Base-by-base conservation (phyloP, 1,140 invertebrate genomes). In the Papilio polyxenes region DNA sequence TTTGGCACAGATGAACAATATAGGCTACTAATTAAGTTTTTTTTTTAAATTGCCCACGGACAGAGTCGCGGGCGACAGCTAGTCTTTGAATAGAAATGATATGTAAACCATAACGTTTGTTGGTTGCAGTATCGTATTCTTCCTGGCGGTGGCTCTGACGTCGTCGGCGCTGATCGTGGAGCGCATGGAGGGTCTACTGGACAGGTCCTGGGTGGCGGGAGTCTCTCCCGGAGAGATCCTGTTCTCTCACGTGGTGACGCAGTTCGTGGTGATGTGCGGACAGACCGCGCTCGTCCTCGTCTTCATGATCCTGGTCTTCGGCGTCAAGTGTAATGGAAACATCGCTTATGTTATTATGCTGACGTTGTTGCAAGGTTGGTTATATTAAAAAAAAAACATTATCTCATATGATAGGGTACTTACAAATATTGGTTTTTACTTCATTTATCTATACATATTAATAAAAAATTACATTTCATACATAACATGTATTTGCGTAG, bases 201-300 rank as follows among this genome's bases (percentile, higher is more conserved):
- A 99, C 91, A 95, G 98, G 81, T 98, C 97, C 72, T 98, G 98
- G 96, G 98, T 98, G 62, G 96, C 96, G 87, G 98, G 98, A 75
- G 98, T 99, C 0, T 96, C 97, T 1, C 97, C 98, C 0, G 96
- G 97, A 3, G 98, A 99, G 95, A 97, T 99, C 84, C 96, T 99
- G 65, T 97, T 98, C 87, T 98, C 98, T 9, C 98, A 99, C 89
- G 97, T 99, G 15, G 96, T 98, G 6, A 98, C 98, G 0, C 98
- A 99, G 95, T 98, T 99, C 89, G 96, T 98, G 17, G 98, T 99
- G 11, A 98, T 99, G 97, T 96, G 97, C 78, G 97, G 98, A 1
- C 98, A 99, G 95, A 98, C 98, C 0, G 96, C 97, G 0, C 94
- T 99, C 8, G 97, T 99, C 72, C 95, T 99, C 2, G 95, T 98